Conservation (phyloP, 2,888 invertebrate species). For the Drosophila atripex region DNA sequence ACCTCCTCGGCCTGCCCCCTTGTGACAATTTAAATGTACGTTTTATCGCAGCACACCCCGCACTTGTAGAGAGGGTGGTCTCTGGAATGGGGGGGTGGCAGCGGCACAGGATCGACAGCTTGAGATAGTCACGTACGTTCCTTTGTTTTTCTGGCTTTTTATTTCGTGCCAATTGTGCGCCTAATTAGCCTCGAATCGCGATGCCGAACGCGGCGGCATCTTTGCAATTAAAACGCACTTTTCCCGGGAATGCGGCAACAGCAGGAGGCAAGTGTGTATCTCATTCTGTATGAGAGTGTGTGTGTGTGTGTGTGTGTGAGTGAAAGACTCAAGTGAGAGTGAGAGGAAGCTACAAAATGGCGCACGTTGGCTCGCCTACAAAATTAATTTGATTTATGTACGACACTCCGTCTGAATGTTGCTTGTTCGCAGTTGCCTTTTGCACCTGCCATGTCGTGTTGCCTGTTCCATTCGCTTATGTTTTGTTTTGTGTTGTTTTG, state of each 20-base stretch:
- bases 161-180: constrained; percentile 77
- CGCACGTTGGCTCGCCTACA: constrained; percentile 74
- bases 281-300: not conserved
- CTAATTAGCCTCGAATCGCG: constrained; percentile 77
- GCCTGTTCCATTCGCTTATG: constrained; percentile 17
- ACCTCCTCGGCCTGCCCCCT: constrained; percentile 3
- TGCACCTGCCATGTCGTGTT: constrained; percentile 50
- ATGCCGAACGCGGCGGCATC: constrained; percentile 62
- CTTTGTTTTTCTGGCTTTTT: constrained; percentile 71
- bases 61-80: not conserved
- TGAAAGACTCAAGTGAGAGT: not conserved
- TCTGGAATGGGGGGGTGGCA: not conserved
- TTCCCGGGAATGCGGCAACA: constrained; percentile 33
- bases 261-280: not conserved
- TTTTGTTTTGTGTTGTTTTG: constrained; percentile 14
- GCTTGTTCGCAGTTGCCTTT: constrained; percentile 39
- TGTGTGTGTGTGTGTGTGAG: constrained; percentile 1
- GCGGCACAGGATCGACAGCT: constrained; percentile 63
- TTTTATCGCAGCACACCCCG: constrained; percentile 58
- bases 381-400: constrained; percentile 81
- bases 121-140: constrained; percentile 75
- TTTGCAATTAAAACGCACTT: constrained; percentile 81
- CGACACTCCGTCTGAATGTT: constrained; percentile 57
- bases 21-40: constrained; percentile 73
- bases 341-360: constrained; percentile 62